These are phyloP conservation scores for Liopterus haemorrhoidalis DNA, from an alignment of 2,888 invertebrate genomes.

Conservation along the genomic window DNA sequence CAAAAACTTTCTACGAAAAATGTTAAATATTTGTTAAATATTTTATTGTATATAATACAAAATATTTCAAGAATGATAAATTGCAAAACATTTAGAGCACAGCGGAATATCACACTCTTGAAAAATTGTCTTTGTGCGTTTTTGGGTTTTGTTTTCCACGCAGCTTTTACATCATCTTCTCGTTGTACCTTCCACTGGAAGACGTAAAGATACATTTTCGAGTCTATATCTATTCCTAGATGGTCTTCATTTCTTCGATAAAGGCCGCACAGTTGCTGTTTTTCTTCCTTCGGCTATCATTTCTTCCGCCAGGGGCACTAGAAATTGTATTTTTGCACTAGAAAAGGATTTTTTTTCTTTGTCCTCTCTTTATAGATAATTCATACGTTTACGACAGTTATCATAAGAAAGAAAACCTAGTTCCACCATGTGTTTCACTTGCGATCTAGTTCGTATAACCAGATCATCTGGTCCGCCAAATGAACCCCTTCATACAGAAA, in stretches of 20 bases:
- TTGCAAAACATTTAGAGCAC: constrained; percentile 19
- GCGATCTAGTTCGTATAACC: constrained; percentile 33
- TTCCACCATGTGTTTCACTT: constrained; percentile 36
- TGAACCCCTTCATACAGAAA: constrained; percentile 35
- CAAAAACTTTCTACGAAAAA: constrained; percentile 6
- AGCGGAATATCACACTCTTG: constrained; percentile 22
- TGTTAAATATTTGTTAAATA: constrained; percentile 9
- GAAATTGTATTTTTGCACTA: too few relatives aligned
- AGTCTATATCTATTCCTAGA: constrained; percentile 15
- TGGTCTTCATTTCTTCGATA: constrained; percentile 12
- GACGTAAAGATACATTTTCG: constrained; percentile 15
- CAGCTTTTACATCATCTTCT: constrained; percentile 24
- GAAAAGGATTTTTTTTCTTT: constrained; percentile 18
- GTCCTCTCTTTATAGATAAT: constrained; percentile 26
- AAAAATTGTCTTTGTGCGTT: constrained; percentile 24
- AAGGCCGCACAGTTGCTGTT: constrained; percentile 16
- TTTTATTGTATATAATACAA: constrained; percentile 16
- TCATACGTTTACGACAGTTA: constrained; percentile 32
- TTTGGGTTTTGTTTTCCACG: constrained; percentile 19
- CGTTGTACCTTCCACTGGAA: constrained; percentile 20
- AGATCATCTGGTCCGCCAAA: constrained; percentile 34
- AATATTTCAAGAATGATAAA: constrained; percentile 20
- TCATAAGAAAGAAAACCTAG: constrained; percentile 36
- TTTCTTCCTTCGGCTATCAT: constrained; percentile 17
- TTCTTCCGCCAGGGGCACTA: constrained; percentile 24